Percentiles rank a stretch among this genome's conserved stretches.
These are phyloP conservation scores for Proterorhinus semilunaris DNA, from an alignment of 2,113 vertebrate species.

Conservation along the genomic window DNA sequence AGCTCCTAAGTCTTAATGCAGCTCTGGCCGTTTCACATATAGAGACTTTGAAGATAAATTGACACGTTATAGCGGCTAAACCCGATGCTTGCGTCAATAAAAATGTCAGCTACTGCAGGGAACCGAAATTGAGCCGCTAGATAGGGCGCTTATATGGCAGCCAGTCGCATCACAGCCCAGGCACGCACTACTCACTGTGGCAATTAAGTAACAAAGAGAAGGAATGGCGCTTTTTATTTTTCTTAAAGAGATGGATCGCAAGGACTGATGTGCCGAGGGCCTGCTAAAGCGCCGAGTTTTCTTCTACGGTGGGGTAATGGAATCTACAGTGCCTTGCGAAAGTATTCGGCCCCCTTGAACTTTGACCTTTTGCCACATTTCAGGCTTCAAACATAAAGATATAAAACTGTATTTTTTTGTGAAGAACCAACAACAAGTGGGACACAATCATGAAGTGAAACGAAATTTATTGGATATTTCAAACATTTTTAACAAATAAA, in stretches of 20 bases:
- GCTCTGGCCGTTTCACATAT: background rate
- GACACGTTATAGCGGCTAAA: background rate
- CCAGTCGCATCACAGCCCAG: background rate
- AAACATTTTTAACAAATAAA: too few relatives aligned
- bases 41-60: background rate
- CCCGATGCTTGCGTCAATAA: background rate
- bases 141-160: constrained; percentile 13
- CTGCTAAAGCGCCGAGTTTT: constrained; percentile 47
- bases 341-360: too few relatives aligned
- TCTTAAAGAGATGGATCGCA: constrained; percentile 3
- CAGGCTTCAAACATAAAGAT: too few relatives aligned
- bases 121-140: background rate
- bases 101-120: constrained; percentile 1
- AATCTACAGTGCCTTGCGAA: too few relatives aligned
- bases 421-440: too few relatives aligned
- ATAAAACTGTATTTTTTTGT: too few relatives aligned
- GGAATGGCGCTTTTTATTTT: constrained; percentile 26
- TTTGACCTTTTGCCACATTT: too few relatives aligned
- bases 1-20: background rate
- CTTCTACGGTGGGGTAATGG: constrained; percentile 54
- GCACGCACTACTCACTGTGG: constrained; percentile 23
- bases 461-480: too few relatives aligned
- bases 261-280: constrained; percentile 56
- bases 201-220: constrained; percentile 60
- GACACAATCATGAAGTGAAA: too few relatives aligned